phyloP scores from a whole-genome alignment of 2,797 vertebrate species.

The Apogon hyalosoma region DNA sequence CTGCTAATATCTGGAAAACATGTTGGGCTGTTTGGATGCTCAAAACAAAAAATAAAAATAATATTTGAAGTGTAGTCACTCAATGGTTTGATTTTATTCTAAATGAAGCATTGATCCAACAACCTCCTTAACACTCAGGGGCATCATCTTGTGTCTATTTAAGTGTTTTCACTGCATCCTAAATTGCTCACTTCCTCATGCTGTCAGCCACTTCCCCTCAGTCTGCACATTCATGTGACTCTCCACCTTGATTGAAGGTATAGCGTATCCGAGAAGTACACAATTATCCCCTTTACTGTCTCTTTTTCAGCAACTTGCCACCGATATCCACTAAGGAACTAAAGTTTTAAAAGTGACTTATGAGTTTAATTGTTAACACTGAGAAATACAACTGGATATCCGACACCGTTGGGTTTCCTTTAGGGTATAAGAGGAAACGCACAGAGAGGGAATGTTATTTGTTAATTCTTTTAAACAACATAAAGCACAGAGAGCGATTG shows the following conservation, averaged over 20 bases:
- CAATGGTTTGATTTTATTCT: constrained; percentile 17
- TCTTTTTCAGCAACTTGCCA: constrained; percentile 3
- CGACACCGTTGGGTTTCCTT: constrained; percentile 12
- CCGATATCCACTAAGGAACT: background rate
- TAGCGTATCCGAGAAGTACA: constrained; percentile 24
- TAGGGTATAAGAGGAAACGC: background rate
- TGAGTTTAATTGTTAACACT: background rate
- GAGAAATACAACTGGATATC: background rate
- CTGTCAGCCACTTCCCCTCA: constrained; percentile 16
- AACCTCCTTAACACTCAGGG: constrained; percentile 6
- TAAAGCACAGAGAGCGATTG: background rate
- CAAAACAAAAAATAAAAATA: background rate
- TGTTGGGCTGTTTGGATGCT: background rate
- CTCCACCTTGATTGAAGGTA: constrained; percentile 20
- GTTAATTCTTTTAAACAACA: no score
- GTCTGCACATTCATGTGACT: constrained; percentile 18
- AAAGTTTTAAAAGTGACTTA: background rate
- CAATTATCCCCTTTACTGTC: constrained; percentile 10
- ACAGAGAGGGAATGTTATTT: no score
- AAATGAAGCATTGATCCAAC: constrained; percentile 28
- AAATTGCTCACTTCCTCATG: constrained; percentile 30
- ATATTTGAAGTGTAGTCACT: background rate
- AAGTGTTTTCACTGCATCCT: constrained; percentile 12
- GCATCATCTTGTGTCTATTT: constrained; percentile 16
- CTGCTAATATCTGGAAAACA: background rate